A percentile compares a stretch with the other conserved stretches of the same genome.
These are phyloP conservation scores for Myotis yumanensis DNA, from an alignment of 2,113 vertebrate species.

Conservation along the genomic window DNA sequence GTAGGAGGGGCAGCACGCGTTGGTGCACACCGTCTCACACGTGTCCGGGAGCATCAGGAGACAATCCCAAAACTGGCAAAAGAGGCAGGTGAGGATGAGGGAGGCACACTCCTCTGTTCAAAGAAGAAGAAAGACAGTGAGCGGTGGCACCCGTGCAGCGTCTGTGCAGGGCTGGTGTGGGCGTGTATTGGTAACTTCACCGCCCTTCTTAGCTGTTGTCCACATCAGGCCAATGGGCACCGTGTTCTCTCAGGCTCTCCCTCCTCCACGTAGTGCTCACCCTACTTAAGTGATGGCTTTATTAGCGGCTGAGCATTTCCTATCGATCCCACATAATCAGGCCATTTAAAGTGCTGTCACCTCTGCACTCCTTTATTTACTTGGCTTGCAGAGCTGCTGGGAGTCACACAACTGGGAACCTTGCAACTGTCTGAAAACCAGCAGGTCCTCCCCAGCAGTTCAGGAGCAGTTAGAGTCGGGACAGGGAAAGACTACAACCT, in stretches of 20 bases:
- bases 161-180: neutral
- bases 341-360: conserved; percentile 57
- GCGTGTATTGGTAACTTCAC: neutral
- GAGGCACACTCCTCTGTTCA: conserved; percentile 87
- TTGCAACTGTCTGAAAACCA: neutral
- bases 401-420: conserved; percentile 15
- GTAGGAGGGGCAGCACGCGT: conserved; percentile 85
- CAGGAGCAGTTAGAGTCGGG: neutral
- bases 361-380: conserved; percentile 53
- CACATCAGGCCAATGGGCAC: neutral
- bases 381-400: conserved; percentile 3
- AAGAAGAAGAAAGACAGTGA: conserved; percentile 63
- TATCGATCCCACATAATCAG: conserved; percentile 47
- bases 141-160: neutral
- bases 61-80: conserved; percentile 89
- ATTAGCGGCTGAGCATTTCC: conserved; percentile 60
- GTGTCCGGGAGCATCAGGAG: conserved; percentile 87
- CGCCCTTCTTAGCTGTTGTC: neutral
- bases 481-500: neutral
- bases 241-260: neutral
- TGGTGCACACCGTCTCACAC: conserved; percentile 83
- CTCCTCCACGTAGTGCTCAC: neutral
- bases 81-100: conserved; percentile 88
- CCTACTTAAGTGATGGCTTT: conserved; percentile 45
- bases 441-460: neutral